Percentiles rank a stretch among this genome's conserved stretches.
phyloP scores from a whole-genome alignment of 2,888 invertebrate species.

The Geophilus truncorum region DNA sequence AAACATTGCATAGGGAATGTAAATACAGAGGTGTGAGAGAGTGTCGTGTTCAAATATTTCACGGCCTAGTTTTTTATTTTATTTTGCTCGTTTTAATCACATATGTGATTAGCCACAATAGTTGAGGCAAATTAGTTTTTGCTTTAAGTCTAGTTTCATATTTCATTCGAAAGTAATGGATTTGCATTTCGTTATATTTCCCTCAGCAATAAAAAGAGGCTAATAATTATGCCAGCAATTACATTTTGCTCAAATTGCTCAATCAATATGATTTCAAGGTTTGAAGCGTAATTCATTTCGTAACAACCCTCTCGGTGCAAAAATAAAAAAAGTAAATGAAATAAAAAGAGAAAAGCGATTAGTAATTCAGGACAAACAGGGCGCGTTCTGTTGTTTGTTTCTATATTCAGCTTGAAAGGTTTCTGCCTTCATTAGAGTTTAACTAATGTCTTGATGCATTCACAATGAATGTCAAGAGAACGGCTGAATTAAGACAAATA shows the following conservation, averaged over 20 bases:
- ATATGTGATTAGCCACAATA: too few relatives aligned
- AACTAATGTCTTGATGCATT: constrained; percentile 4
- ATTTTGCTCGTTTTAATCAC: too few relatives aligned
- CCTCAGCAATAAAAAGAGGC: background rate
- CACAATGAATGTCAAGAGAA: constrained; percentile 13
- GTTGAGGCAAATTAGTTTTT: background rate
- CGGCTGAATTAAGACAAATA: constrained; percentile 11
- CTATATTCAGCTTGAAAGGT: background rate
- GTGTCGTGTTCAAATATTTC: too few relatives aligned
- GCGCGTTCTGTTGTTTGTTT: background rate
- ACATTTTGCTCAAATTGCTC: constrained; percentile 23
- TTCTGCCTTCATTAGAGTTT: background rate
- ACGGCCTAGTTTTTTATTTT: too few relatives aligned
- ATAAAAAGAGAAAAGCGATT: too few relatives aligned
- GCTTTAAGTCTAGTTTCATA: background rate
- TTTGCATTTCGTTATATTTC: background rate
- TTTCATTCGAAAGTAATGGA: background rate
- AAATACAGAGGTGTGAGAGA: too few relatives aligned
- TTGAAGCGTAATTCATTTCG: background rate
- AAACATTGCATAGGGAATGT: too few relatives aligned
- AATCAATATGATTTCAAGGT: constrained; percentile 19
- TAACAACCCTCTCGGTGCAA: background rate
- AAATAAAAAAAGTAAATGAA: background rate
- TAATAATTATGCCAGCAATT: constrained; percentile 8
- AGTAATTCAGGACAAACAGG: background rate